Conservation (phyloP, 2,888 invertebrate genomes). For the Ephialtes manifestator region DNA sequence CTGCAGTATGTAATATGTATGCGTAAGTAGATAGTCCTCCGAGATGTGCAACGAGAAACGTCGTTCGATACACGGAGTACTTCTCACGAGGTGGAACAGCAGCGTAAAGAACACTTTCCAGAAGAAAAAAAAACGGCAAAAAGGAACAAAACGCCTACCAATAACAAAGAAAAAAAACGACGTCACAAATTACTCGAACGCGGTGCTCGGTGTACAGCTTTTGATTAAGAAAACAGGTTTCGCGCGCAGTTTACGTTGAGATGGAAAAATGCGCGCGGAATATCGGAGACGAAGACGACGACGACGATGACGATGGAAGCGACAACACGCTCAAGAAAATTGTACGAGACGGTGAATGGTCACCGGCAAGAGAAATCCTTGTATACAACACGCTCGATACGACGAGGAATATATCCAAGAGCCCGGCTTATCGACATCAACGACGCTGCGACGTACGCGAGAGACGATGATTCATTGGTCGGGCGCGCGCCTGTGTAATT, state of each 20-base stretch:
- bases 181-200: conserved; percentile 66
- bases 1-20: conserved; percentile 11
- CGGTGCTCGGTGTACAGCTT: conserved; percentile 58
- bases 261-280: conserved; percentile 51
- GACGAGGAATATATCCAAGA: conserved; percentile 39
- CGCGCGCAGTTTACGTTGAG: conserved; percentile 59
- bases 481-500: conserved; percentile 23
- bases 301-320: conserved; percentile 38
- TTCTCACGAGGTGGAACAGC: conserved; percentile 6
- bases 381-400: conserved; percentile 35
- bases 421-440: conserved; percentile 45
- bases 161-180: conserved; percentile 41
- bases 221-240: conserved; percentile 71
- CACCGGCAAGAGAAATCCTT: conserved; percentile 48
- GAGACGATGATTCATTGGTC: conserved; percentile 60
- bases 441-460: conserved; percentile 13
- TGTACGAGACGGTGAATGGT: conserved; percentile 67
- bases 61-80: conserved; percentile 21
- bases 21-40: conserved; percentile 1
- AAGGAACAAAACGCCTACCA: conserved; percentile 5
- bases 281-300: conserved; percentile 57
- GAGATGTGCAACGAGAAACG: conserved; percentile 34
- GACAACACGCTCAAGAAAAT: conserved; percentile 57
- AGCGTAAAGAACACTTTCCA: background rate
- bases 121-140: conserved; percentile 20